Conservation (phyloP, 2,113 vertebrate genomes). For the Oncorhynchus clarkii region DNA sequence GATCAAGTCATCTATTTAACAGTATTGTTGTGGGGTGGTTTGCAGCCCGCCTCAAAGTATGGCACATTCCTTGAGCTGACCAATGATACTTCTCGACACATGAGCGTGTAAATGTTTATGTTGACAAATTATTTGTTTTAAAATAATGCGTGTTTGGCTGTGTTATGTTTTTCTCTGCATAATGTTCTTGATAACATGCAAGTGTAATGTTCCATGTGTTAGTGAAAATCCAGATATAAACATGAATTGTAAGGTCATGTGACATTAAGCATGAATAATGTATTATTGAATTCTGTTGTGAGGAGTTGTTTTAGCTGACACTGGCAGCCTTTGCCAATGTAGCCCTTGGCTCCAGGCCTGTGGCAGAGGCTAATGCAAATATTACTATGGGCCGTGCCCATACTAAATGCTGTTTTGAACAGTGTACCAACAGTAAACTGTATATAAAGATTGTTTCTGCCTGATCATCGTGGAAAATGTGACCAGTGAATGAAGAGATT, state of each 20-base stretch:
- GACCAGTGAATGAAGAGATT: too few relatives aligned
- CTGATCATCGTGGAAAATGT: too few relatives aligned
- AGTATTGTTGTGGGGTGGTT: constrained; percentile 9
- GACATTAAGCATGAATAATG: constrained; percentile 59
- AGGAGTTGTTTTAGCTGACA: not conserved
- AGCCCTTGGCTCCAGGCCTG: too few relatives aligned
- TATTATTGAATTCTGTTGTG: not conserved
- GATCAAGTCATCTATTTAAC: not conserved
- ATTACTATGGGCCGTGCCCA: not conserved
- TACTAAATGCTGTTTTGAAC: too few relatives aligned
- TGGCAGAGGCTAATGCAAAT: not conserved
- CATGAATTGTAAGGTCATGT: constrained; percentile 31
- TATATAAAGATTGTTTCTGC: too few relatives aligned
- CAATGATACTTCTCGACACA: constrained; percentile 33
- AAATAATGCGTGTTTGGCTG: constrained; percentile 60
- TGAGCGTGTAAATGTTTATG: constrained; percentile 36
- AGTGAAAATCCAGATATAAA: constrained; percentile 9
- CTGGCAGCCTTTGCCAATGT: too few relatives aligned
- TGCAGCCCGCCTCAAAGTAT: constrained; percentile 38
- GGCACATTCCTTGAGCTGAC: constrained; percentile 29
- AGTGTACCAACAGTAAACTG: too few relatives aligned
- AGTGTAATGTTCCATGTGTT: constrained; percentile 12
- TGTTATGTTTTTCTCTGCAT: constrained; percentile 19
- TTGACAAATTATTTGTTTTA: constrained; percentile 62
- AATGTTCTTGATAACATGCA: constrained; percentile 12